Evolutionary conservation across 2,888 invertebrate species (phyloP).

Genomic region (Leptopilina syphax): DNA sequence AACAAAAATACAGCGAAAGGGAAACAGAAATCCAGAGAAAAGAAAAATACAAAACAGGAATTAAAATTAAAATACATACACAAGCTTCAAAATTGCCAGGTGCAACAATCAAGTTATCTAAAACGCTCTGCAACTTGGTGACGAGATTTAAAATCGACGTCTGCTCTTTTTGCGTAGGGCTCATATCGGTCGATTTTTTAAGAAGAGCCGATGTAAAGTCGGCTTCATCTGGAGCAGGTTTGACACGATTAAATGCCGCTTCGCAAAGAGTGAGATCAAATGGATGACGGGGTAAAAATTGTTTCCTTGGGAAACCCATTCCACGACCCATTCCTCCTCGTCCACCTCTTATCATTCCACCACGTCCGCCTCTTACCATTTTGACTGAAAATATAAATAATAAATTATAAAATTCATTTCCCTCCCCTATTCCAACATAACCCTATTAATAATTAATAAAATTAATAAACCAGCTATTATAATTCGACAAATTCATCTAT

Average conservation of each 20-base stretch:
- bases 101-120: constrained; percentile 96
- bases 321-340: constrained; percentile 76
- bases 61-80: constrained; percentile 81
- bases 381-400: not conserved
- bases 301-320: constrained; percentile 81
- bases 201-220: constrained; percentile 92
- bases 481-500: too few species aligned
- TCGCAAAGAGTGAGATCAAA: constrained; percentile 94
- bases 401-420: too few species aligned
- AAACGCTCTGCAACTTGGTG: constrained; percentile 94
- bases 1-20: too few species aligned
- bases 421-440: too few species aligned
- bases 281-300: constrained; percentile 86
- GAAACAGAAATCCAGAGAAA: too few species aligned
- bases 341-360: constrained; percentile 50
- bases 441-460: too few species aligned
- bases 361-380: constrained; percentile 46
- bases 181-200: constrained; percentile 94
- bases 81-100: constrained; percentile 97
- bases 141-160: constrained; percentile 95
- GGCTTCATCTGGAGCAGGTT: constrained; percentile 89
- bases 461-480: too few species aligned
- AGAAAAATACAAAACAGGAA: not conserved
- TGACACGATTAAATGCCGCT: constrained; percentile 91
- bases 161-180: constrained; percentile 93